Evolutionary conservation across 64 coral and sea anemone genomes (phyloP).

Genomic region (Cladopsammia gracilis): DNA sequence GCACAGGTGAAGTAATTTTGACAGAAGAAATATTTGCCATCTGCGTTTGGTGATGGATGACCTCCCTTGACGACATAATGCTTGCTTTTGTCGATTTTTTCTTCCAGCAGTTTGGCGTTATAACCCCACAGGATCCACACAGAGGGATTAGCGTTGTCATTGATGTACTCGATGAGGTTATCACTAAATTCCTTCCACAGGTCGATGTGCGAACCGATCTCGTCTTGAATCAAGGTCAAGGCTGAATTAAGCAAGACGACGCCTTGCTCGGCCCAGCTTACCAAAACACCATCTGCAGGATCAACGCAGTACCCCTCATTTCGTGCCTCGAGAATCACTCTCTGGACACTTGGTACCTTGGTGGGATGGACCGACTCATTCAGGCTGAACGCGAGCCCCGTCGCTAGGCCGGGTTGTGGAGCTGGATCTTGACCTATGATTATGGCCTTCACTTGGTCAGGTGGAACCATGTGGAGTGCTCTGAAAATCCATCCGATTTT

Average conservation of each 20-base stretch:
- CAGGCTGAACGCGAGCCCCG: constrained; percentile 49
- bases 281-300: background rate
- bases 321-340: constrained; percentile 34
- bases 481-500: constrained; percentile 35
- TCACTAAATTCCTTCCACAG: constrained; percentile 25
- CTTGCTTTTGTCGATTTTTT: constrained; percentile 15
- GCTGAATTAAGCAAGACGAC: constrained; percentile 41
- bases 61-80: constrained; percentile 47
- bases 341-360: constrained; percentile 32
- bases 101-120: background rate
- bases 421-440: constrained; percentile 40
- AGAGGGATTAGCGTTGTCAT: background rate
- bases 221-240: constrained; percentile 18
- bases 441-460: constrained; percentile 20
- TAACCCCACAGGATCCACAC: constrained; percentile 37
- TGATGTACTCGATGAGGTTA: constrained; percentile 12
- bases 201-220: constrained; percentile 25
- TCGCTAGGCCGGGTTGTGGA: constrained; percentile 43
- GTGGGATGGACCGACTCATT: constrained; percentile 1
- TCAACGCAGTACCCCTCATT: constrained; percentile 41
- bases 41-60: constrained; percentile 38
- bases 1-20: constrained; percentile 52
- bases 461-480: constrained; percentile 38
- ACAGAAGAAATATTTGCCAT: constrained; percentile 27
- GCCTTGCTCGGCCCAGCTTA: constrained; percentile 26